phyloP scores from a whole-genome alignment of 2,888 invertebrate genomes.

The Drosophila koepferae region DNA sequence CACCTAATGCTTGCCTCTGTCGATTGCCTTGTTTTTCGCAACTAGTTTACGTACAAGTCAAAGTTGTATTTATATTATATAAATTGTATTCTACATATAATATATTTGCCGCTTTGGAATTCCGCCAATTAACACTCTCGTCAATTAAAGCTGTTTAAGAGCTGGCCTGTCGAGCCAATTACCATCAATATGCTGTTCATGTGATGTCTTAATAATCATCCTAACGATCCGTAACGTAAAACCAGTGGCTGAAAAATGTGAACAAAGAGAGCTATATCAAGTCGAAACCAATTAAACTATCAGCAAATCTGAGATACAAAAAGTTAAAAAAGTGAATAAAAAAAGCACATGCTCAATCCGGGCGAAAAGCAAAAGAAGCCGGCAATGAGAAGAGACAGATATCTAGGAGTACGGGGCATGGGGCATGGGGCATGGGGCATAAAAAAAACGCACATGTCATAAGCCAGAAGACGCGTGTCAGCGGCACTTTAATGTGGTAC shows the following conservation, averaged over 20 bases:
- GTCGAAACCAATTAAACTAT: conserved; percentile 75
- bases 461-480: conserved; percentile 70
- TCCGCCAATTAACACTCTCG: conserved; percentile 27
- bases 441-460: conserved; percentile 69
- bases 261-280: conserved; percentile 36
- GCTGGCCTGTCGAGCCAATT: conserved; percentile 52
- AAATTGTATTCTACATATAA: conserved; percentile 17
- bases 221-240: conserved; percentile 52
- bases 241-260: conserved; percentile 57
- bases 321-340: conserved; percentile 23
- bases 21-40: not conserved
- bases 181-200: conserved; percentile 53
- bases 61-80: conserved; percentile 2
- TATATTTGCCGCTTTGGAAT: conserved; percentile 10
- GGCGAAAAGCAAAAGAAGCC: conserved; percentile 33
- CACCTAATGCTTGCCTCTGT: not conserved
- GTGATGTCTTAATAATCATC: conserved; percentile 70
- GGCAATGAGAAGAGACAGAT: conserved; percentile 9
- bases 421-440: not conserved
- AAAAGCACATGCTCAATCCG: conserved; percentile 38
- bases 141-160: conserved; percentile 22
- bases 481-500: conserved; percentile 75
- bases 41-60: not conserved
- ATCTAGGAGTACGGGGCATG: conserved; percentile 2
- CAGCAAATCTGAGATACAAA: conserved; percentile 68